These are phyloP conservation scores for Octodon degus DNA, from an alignment of 2,113 vertebrate genomes.

Conservation along the genomic window DNA sequence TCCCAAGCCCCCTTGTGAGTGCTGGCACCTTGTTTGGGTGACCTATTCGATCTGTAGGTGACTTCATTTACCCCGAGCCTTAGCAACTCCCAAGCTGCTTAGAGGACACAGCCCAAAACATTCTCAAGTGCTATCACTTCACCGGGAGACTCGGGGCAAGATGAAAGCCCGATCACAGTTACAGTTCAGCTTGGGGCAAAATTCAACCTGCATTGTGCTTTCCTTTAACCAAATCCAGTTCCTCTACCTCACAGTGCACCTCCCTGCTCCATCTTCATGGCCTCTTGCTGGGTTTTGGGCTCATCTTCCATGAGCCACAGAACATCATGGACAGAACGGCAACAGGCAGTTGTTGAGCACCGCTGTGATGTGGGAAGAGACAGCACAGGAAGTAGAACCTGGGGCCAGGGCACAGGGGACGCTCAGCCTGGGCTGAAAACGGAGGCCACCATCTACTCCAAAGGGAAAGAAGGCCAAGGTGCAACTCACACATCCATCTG, in stretches of 20 bases:
- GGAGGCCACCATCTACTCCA: background rate
- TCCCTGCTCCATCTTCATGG: background rate
- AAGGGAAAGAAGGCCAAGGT: background rate
- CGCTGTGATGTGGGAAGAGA: background rate
- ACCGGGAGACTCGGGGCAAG: background rate
- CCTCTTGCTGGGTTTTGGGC: background rate
- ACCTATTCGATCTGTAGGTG: background rate
- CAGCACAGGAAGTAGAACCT: accelerated
- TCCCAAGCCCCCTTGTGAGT: too few species aligned
- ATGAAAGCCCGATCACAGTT: background rate
- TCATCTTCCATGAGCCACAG: background rate
- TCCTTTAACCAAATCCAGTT: background rate
- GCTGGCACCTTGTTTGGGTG: background rate
- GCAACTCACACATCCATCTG: background rate
- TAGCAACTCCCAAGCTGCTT: background rate
- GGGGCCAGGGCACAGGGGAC: background rate
- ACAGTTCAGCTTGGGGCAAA: background rate
- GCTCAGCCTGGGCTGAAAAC: background rate
- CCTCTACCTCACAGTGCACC: accelerated
- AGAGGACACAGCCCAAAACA: background rate
- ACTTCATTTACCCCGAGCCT: background rate
- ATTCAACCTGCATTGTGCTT: background rate
- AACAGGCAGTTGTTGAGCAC: background rate
- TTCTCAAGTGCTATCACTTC: background rate
- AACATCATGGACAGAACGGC: background rate